Conservation (phyloP, 2,797 vertebrate genomes). For the Sebastes hopkinsi region DNA sequence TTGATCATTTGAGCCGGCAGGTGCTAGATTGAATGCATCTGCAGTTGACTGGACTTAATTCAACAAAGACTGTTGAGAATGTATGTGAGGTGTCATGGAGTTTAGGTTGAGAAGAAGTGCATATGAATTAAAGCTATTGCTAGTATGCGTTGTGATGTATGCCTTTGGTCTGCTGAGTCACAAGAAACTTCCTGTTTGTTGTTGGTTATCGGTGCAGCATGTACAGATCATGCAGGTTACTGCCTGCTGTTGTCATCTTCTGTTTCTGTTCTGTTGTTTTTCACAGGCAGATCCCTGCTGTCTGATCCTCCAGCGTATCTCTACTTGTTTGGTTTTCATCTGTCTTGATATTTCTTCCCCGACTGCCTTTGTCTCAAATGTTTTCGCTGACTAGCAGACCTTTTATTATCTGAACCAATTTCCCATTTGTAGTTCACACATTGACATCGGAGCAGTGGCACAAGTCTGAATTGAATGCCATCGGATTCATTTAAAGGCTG, state of each 20-base stretch:
- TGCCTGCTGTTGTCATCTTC: conserved; percentile 6
- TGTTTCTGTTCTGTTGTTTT: conserved; percentile 2
- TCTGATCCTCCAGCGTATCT: background rate
- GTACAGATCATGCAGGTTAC: background rate
- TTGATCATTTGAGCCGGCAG: conserved; percentile 17
- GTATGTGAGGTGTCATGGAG: background rate
- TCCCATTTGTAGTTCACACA: background rate
- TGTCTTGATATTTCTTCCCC: background rate
- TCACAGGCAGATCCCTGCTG: background rate
- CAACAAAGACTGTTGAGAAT: background rate
- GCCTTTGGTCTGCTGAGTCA: conserved; percentile 4
- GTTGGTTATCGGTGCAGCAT: background rate
- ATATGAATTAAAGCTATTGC: background rate
- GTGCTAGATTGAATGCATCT: background rate
- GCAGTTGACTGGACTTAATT: background rate
- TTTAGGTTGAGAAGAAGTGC: background rate
- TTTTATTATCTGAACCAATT: background rate
- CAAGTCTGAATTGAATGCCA: background rate
- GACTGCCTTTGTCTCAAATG: background rate
- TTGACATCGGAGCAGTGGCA: background rate
- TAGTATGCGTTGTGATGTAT: background rate
- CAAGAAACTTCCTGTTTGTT: conserved; percentile 13
- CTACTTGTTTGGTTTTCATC: background rate
- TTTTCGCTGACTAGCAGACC: background rate
- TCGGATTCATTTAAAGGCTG: background rate